phyloP scores from a whole-genome alignment of 2,888 invertebrate genomes.

The Hermaeophaga mercurialis region DNA sequence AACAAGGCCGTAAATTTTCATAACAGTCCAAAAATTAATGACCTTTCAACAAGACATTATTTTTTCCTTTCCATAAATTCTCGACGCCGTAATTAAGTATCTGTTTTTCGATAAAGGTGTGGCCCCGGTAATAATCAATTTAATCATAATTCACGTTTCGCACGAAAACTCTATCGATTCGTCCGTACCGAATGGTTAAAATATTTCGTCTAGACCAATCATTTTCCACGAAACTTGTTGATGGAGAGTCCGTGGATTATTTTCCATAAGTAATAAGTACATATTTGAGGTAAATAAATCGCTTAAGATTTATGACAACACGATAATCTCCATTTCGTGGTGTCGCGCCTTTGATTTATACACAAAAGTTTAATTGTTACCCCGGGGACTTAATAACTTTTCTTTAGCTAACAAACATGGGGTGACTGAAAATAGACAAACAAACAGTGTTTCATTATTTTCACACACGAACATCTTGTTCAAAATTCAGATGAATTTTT shows the following conservation, averaged over 20 bases:
- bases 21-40: conserved; percentile 10
- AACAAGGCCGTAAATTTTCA: conserved; percentile 9
- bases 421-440: too few species aligned
- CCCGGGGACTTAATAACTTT: too few species aligned
- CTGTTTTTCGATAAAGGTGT: conserved; percentile 7
- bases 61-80: not conserved
- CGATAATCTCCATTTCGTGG: too few species aligned
- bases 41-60: conserved; percentile 6
- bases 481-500: too few species aligned
- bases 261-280: too few species aligned
- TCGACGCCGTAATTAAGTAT: not conserved
- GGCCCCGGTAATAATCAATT: conserved; percentile 2
- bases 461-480: too few species aligned
- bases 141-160: conserved; percentile 10
- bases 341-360: too few species aligned
- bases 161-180: conserved; percentile 18
- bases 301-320: too few species aligned
- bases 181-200: not conserved
- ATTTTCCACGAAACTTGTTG: conserved; percentile 7
- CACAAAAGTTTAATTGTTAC: too few species aligned
- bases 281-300: too few species aligned
- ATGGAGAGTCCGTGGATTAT: not conserved
- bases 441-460: too few species aligned
- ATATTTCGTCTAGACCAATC: conserved; percentile 10
- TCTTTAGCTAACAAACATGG: too few species aligned